Base-by-base conservation (phyloP, 2,113 vertebrate species). In the Pampusana beccarii region DNA sequence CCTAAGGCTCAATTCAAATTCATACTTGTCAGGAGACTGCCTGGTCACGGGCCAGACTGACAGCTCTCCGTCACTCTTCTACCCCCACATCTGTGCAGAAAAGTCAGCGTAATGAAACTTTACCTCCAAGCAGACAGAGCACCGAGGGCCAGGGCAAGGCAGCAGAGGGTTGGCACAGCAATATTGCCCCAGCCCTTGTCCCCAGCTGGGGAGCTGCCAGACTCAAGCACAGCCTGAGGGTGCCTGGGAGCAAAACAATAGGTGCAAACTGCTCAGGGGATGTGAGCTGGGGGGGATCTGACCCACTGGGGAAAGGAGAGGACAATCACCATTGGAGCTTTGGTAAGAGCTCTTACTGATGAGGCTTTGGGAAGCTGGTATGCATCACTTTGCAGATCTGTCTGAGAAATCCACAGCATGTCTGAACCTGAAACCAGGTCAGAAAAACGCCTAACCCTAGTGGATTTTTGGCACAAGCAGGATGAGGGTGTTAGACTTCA, bases 351-450 rank as follows among this genome's bases (percentile, higher is more conserved):
- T 88, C 9, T 38, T 46, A 3, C 46, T 25, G 54, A 15, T 6
- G 42, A 38, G 61, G n/a, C 38, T 86, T 60, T 31, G 75, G 82
- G 57, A 88, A 85, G 57, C 17, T 46, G 50, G 33, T 82, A 88
- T 93, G 53, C 33, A 56, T 60, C 74, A 60, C 40, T n/a, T 54
- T 65, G 69, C 51, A 77, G 51, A 73, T 5, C 29, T 54, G 58
- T 5, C 29, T 54, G 58, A 78, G 77, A 79, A 90, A 64, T 25
- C n/a, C 4, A 6, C 1, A 15, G 8, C 70, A 3, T 8, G 71
- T 20, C 82, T 90, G 74, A 90, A 84, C 82, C 79, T 51, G 71
- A 90, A 90, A 72, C 6, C 11, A 69, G 66, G 31, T 86, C 79
- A 90, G 79, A 23, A 88, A 46, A 90, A 75, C 0, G 2, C 57